phyloP scores from a whole-genome alignment of 2,113 vertebrate species.

The Ammodramus savannarum region DNA sequence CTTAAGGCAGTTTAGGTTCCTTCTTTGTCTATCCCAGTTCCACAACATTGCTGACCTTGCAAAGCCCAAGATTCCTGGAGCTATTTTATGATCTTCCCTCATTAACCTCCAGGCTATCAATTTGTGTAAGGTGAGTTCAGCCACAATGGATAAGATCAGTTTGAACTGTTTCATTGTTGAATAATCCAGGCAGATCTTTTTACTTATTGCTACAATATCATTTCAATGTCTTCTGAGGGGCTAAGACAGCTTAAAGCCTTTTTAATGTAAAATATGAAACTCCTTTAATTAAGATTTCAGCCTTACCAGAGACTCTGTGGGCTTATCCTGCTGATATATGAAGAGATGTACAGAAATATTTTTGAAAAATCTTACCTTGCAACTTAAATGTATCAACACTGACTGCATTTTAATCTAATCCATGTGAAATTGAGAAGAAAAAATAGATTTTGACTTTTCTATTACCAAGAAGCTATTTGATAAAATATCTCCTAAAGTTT shows the following conservation, averaged over 20 bases:
- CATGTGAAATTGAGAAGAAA: neutral
- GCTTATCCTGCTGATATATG: neutral
- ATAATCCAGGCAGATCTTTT: neutral
- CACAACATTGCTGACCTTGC: neutral
- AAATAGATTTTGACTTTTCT: neutral
- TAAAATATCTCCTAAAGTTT: neutral
- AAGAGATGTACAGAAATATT: neutral
- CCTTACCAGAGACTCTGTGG: neutral
- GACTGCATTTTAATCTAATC: neutral
- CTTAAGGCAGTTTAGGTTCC: conserved; percentile 24
- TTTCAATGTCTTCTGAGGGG: neutral
- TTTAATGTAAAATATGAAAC: neutral
- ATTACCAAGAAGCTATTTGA: neutral
- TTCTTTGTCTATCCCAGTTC: neutral
- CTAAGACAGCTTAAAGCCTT: neutral
- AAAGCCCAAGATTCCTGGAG: neutral
- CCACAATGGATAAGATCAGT: neutral
- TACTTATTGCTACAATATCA: neutral
- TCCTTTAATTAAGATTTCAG: neutral
- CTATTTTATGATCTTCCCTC: neutral
- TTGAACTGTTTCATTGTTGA: neutral
- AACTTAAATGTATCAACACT: neutral
- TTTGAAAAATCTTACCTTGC: neutral
- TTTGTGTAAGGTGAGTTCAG: neutral
- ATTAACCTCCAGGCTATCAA: neutral